Evolutionary conservation across 2,888 invertebrate genomes (phyloP), one percentile per base, ranked within the genome.

Genomic region (Villa cingulata): DNA sequence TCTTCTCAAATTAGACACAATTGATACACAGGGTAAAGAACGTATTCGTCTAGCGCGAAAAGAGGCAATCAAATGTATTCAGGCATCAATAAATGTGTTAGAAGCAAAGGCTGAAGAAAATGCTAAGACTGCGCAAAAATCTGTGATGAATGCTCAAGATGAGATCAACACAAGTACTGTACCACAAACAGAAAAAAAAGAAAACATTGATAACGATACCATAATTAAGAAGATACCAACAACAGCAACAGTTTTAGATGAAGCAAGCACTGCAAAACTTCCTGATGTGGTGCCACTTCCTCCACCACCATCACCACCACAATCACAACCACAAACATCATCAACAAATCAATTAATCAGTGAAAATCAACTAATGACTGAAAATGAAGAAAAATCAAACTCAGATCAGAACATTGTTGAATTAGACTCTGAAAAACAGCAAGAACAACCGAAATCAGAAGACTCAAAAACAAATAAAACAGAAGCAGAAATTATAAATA

Each of bases 1-100:
- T 66, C 77, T 96, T 55, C 78, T 95, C 18, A 87, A 88, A 65
- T 71, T 96, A 55, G 96, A 96, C 65, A 84, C 86, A 58, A 84
- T 96, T 52, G 91, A 94, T 62, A 88, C 92, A 0, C 89, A 91
- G 53, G 92, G 92, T 15, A 85, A 87, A 60, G 91, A 92, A 46
- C 84, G 85, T 58, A 86, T 96, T 45, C 74, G 95, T 51, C 77
- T 77, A 60, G 87, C 90, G 3, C 75, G 96, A 47, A 88, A 84
- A 65, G 86, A 87, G 59, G 87, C 90, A 15, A 90, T 96, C 46
- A 84, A 78, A 61, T 83, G 83, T 63, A 91, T 96, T 60, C 86
- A 94, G 65, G 80, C 83, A 52, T 86, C 86, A 53, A 86, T 95
- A 55, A 80, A 84, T 59, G 77, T 86, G 49, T 71, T 96, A 50